Conservation (phyloP, 2,113 vertebrate genomes). For the Halichoeres trimaculatus region DNA sequence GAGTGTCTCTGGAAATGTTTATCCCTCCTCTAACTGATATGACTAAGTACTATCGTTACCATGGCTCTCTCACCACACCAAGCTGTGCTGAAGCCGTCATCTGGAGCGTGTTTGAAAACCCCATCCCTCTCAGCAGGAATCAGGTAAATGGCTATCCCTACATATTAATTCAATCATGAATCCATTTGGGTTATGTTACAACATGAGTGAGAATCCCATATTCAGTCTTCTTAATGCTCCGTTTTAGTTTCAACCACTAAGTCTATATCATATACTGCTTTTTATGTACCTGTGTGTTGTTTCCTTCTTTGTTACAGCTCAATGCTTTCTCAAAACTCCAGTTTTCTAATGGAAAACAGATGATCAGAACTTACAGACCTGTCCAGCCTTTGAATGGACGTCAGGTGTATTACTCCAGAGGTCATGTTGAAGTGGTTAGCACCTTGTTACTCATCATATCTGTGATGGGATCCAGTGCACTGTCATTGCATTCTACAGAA, state of each 20-base stretch:
- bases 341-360: conserved; percentile 58
- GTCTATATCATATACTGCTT: not conserved
- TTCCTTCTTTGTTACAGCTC: conserved; percentile 50
- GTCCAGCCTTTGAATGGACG: conserved; percentile 69
- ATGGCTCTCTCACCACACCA: conserved; percentile 87
- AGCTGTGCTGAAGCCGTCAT: conserved; percentile 81
- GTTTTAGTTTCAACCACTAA: no score
- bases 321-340: conserved; percentile 63
- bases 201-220: no score
- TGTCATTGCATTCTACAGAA: not conserved
- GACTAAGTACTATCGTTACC: conserved; percentile 81
- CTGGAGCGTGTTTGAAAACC: conserved; percentile 86
- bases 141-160: conserved; percentile 82
- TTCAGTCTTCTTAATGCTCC: no score
- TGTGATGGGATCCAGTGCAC: conserved; percentile 34
- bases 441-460: conserved; percentile 38
- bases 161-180: no score
- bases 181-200: no score
- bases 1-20: conserved; percentile 79
- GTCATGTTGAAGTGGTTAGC: conserved; percentile 33
- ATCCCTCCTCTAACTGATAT: conserved; percentile 46
- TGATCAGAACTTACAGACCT: conserved; percentile 70
- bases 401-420: conserved; percentile 67
- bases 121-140: conserved; percentile 70
- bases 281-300: not conserved